A percentile compares a stretch with the other conserved stretches of the same genome.
phyloP scores from a whole-genome alignment of 2,113 vertebrate genomes.

The Athene cunicularia region DNA sequence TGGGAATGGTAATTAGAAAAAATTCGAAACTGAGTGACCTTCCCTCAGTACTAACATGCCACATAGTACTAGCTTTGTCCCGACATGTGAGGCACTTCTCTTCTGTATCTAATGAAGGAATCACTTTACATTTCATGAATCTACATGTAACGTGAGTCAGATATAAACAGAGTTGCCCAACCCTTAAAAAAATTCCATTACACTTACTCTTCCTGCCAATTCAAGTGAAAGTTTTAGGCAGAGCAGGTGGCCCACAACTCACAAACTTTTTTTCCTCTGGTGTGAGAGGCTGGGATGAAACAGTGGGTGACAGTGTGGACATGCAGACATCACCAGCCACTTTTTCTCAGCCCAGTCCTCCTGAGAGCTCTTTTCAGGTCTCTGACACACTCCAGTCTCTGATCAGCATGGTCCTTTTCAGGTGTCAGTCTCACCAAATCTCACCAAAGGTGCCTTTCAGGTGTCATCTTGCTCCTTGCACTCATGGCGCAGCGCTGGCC shows the following conservation, averaged over 20 bases:
- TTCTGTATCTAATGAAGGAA: conserved; percentile 47
- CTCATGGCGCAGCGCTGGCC: not conserved
- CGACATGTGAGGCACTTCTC: conserved; percentile 46
- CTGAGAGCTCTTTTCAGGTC: not conserved
- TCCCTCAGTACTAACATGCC: conserved; percentile 40
- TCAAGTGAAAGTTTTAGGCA: conserved; percentile 51
- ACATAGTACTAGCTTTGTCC: conserved; percentile 31
- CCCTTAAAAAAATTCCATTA: conserved; percentile 61
- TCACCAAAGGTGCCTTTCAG: not conserved
- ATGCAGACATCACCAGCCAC: not conserved
- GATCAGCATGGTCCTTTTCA: not conserved
- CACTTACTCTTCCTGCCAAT: conserved; percentile 40
- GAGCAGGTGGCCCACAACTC: not conserved
- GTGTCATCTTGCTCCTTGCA: not conserved
- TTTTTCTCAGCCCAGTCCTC: not conserved
- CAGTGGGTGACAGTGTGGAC: not conserved
- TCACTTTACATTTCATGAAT: conserved; percentile 58
- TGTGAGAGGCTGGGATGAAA: not conserved
- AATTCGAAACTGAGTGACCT: conserved; percentile 54
- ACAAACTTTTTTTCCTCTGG: not conserved
- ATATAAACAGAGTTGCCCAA: conserved; percentile 55
- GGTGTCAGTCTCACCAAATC: not conserved
- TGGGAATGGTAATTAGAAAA: conserved; percentile 40
- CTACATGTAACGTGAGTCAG: conserved; percentile 57
- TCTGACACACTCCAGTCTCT: not conserved